Conservation (phyloP, 1,140 invertebrate species). For the Drosophila murphyi region DNA sequence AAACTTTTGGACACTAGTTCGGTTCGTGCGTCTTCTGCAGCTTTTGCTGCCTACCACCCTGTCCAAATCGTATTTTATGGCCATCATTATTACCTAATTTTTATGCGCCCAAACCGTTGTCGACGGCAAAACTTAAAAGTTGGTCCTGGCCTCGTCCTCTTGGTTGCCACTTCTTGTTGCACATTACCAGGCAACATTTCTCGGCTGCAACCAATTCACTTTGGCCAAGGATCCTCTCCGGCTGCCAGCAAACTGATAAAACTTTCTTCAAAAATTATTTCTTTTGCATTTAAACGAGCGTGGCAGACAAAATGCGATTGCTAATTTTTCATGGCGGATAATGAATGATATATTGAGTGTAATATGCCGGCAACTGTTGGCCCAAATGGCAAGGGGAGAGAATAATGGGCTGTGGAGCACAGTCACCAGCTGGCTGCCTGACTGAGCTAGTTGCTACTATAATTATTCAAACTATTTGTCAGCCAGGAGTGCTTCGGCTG, state of each 20-base stretch:
- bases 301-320: conserved; percentile 76
- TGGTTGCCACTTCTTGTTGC: conserved; percentile 57
- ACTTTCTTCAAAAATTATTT: conserved; percentile 61
- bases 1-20: conserved; percentile 64
- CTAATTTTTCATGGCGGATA: conserved; percentile 80
- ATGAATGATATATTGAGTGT: conserved; percentile 79
- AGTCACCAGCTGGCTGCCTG: conserved; percentile 25
- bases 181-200: conserved; percentile 24
- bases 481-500: conserved; percentile 21
- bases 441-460: conserved; percentile 50
- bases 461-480: conserved; percentile 82
- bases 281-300: conserved; percentile 67
- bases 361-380: conserved; percentile 49
- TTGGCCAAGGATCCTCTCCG: conserved; percentile 22
- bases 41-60: neutral
- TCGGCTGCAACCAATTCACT: conserved; percentile 20
- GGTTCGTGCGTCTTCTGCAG: neutral
- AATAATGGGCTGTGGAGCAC: neutral
- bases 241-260: conserved; percentile 70
- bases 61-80: conserved; percentile 78
- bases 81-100: conserved; percentile 83
- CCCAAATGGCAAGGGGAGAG: conserved; percentile 5
- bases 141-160: conserved; percentile 51
- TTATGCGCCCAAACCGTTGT: conserved; percentile 59
- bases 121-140: conserved; percentile 50